Evolutionary conservation across 2,797 vertebrate genomes (phyloP).

Genomic region (Poecilia gillii): DNA sequence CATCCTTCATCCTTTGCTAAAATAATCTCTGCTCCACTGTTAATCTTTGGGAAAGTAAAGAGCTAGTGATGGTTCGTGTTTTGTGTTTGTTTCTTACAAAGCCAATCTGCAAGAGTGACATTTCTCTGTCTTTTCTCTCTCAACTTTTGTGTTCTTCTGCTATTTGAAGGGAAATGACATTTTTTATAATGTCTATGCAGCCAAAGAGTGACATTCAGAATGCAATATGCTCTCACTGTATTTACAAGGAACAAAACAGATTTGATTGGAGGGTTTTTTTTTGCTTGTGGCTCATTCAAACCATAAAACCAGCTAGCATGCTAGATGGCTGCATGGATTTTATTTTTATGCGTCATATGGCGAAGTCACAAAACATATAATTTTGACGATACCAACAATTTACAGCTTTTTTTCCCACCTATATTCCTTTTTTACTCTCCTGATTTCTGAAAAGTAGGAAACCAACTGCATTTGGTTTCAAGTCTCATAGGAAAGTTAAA

Average conservation of each 20-base stretch:
- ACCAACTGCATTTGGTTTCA: background rate
- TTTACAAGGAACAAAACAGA: background rate
- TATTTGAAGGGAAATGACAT: background rate
- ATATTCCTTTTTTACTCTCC: background rate
- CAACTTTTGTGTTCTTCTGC: background rate
- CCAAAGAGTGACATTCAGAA: background rate
- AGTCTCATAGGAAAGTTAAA: background rate
- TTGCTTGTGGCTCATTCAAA: background rate
- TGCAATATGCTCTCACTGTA: background rate
- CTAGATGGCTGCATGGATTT: background rate
- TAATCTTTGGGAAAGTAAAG: background rate
- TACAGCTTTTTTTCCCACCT: background rate
- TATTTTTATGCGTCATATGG: background rate
- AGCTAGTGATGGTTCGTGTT: background rate
- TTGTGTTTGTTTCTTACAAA: background rate
- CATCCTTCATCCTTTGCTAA: background rate
- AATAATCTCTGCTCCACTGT: conserved; percentile 2
- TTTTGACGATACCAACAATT: background rate
- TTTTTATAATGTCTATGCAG: background rate
- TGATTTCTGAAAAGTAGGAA: background rate
- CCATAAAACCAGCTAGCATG: background rate
- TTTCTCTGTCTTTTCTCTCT: conserved; percentile 1
- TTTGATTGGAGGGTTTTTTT: background rate
- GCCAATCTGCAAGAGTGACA: background rate
- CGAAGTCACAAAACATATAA: background rate